A percentile compares a stretch with the other conserved stretches of the same genome.
Evolutionary conservation across 2,888 invertebrate genomes (phyloP).

Genomic region (Cheilosia impressa): DNA sequence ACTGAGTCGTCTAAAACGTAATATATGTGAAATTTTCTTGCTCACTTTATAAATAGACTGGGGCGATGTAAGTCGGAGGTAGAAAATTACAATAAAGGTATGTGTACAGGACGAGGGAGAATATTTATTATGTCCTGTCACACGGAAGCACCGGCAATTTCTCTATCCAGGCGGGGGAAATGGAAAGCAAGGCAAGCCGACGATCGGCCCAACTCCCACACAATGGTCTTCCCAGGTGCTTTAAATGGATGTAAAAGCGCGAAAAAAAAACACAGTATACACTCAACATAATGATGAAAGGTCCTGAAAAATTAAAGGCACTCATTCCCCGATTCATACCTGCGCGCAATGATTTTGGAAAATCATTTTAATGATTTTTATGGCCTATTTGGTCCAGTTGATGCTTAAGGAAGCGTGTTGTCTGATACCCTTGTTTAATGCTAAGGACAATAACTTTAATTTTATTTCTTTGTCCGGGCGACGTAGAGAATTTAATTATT

Average conservation of each 20-base stretch:
- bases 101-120: slow-evolving; percentile 50
- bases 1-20: slow-evolving; percentile 37
- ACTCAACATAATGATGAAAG: slow-evolving; percentile 54
- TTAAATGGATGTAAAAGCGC: slow-evolving; percentile 52
- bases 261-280: slow-evolving; percentile 37
- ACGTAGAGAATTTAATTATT: slow-evolving; percentile 64
- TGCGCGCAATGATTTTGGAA: slow-evolving; percentile 51
- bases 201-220: not conserved
- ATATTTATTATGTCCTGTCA: slow-evolving; percentile 75
- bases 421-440: slow-evolving; percentile 41
- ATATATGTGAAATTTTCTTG: slow-evolving; percentile 68
- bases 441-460: slow-evolving; percentile 57
- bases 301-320: slow-evolving; percentile 11
- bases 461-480: slow-evolving; percentile 39
- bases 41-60: slow-evolving; percentile 61
- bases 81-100: slow-evolving; percentile 65
- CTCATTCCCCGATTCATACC: not conserved
- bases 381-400: slow-evolving; percentile 64
- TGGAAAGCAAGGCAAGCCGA: not conserved
- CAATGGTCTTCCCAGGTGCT: slow-evolving; percentile 35
- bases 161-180: slow-evolving; percentile 17
- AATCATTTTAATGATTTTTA: slow-evolving; percentile 69
- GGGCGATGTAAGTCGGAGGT: not conserved
- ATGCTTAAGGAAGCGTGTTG: slow-evolving; percentile 56
- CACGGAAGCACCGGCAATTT: slow-evolving; percentile 71